These are phyloP conservation scores for Podiceps cristatus DNA, from an alignment of 2,113 vertebrate genomes.

Conservation along the genomic window DNA sequence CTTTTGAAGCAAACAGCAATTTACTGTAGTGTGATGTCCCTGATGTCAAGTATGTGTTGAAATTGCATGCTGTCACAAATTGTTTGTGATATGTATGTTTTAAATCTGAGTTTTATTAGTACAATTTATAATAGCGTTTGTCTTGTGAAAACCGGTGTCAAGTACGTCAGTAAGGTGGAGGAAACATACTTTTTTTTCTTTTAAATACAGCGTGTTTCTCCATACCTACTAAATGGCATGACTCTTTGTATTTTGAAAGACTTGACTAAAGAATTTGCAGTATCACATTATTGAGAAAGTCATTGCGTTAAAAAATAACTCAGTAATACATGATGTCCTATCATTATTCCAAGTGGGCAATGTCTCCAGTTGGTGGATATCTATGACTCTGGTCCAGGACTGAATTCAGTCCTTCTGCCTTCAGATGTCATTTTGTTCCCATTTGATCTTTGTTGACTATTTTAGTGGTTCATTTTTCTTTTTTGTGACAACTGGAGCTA, in stretches of 20 bases:
- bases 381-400: background rate
- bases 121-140: background rate
- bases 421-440: background rate
- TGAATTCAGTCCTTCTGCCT: background rate
- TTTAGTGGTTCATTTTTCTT: conserved; percentile 29
- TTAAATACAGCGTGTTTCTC: background rate
- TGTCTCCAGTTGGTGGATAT: background rate
- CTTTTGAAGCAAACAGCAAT: background rate
- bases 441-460: conserved; percentile 32
- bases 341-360: background rate
- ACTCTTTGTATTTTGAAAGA: background rate
- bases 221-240: background rate
- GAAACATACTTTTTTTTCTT: background rate
- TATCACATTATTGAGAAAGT: background rate
- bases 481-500: conserved; percentile 22
- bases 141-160: background rate
- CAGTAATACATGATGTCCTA: background rate
- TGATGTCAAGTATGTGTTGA: background rate
- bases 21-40: background rate
- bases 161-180: background rate
- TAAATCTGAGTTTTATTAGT: background rate
- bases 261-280: background rate
- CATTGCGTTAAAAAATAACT: background rate
- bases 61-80: background rate
- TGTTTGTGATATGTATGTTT: background rate